Base-by-base conservation (phyloP, 2,888 invertebrate species). In the Heliconius charithonia region DNA sequence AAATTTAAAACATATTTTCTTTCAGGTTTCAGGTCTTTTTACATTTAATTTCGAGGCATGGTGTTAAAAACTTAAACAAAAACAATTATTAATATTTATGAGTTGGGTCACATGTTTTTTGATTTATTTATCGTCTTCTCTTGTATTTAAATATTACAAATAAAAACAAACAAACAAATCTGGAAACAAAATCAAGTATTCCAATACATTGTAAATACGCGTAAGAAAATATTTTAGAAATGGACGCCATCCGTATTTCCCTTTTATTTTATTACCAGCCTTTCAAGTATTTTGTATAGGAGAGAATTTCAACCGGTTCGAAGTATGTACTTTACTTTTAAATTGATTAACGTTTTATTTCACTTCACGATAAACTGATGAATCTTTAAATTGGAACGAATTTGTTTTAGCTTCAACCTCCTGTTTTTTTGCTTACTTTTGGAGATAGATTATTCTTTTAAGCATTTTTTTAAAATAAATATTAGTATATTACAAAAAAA, bases 221-320 rank as follows among this genome's bases (percentile, higher is more conserved):
- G 22, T 37, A 72, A 80, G 71, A 78, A 78, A 76, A 69, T 32
- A 56, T 73, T 66, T 65, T 59, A 25, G 69, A 79, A 79, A 80
- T 74, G 56, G 70, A 78, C 56, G 80, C 62, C 67, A 76, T 45
- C 56, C 70, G 79, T 76, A 78, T 76, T 74, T 51, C 66, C 73
- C 80, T 76, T 67, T 79, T 79, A 79, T 80, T 80, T 80, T 80
- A 80, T 80, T 76, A 78, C 78, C 67, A 59, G 27, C 67, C 71
- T 78, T 80, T 75, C 62, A 74, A 79, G 66, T 51, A 73, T 45
- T 59, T 63, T 72, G 63, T 70, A 65, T 76, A 69, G 56, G 63
- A 74, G 63, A 70, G 25, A 76, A 67, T 76, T 76, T 76, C 70
- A 76, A 76, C 69, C 56, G 59, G 37, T 65, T 75, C 59, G 70